Evolutionary conservation across 2,797 vertebrate species (phyloP).

Genomic region (Linurgus olivaceus): DNA sequence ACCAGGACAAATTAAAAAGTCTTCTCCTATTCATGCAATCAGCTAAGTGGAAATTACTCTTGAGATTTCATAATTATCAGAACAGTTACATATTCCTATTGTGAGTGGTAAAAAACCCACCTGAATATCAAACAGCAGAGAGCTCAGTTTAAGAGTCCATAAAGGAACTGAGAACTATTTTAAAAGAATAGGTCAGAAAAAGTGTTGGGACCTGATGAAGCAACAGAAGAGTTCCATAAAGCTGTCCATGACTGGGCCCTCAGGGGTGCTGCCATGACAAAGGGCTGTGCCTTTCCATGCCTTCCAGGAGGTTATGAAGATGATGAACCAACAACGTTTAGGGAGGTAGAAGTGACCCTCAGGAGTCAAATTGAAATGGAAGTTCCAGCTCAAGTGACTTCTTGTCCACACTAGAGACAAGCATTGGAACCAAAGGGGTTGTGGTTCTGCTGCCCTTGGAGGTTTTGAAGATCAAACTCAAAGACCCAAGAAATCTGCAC

Average conservation of each 20-base stretch:
- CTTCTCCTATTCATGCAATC: not conserved
- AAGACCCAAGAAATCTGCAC: not conserved
- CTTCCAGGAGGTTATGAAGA: accelerated
- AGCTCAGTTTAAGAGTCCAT: not conserved
- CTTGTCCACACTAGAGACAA: not conserved
- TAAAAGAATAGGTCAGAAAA: not conserved
- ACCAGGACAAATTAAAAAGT: not conserved
- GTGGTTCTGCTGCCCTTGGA: not conserved
- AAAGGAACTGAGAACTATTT: not conserved
- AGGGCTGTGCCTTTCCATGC: not conserved
- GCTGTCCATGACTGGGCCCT: too few relatives aligned
- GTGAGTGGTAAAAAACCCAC: not conserved
- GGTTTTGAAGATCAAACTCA: not conserved
- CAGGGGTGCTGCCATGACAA: not conserved
- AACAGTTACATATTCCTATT: not conserved
- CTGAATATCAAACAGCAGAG: not conserved
- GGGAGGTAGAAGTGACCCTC: not conserved
- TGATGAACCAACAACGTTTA: not conserved
- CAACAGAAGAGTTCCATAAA: not conserved
- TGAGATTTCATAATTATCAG: not conserved
- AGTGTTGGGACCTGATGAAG: not conserved
- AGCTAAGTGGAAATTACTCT: not conserved
- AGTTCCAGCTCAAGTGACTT: not conserved
- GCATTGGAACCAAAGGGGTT: not conserved
- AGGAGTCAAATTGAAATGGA: not conserved